Evolutionary conservation across 64 coral and sea anemone genomes (phyloP).

Genomic region (Stichodactyla mertensii): DNA sequence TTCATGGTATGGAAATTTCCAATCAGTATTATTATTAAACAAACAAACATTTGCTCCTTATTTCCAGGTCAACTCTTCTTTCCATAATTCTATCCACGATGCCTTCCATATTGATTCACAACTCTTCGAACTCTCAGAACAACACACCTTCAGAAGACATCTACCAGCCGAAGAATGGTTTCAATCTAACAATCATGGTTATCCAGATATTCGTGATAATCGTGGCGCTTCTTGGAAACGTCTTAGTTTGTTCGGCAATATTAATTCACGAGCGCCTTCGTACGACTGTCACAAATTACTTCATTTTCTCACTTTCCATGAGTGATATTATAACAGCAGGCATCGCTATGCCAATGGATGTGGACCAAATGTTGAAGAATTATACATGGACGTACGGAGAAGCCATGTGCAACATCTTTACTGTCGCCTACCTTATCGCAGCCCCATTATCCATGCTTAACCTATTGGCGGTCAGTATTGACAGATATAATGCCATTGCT

Average conservation of each 20-base stretch:
- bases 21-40: too few species aligned
- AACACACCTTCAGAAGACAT: not conserved
- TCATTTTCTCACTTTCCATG: constrained; percentile 77
- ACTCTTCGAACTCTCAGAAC: not conserved
- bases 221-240: constrained; percentile 68
- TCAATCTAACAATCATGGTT: constrained; percentile 10
- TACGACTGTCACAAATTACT: constrained; percentile 63
- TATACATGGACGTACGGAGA: constrained; percentile 58
- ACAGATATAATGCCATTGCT: constrained; percentile 73
- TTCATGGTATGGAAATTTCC: too few species aligned
- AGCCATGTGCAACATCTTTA: constrained; percentile 57
- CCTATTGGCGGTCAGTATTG: constrained; percentile 80
- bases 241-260: constrained; percentile 81
- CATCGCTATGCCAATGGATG: constrained; percentile 83
- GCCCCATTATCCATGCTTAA: constrained; percentile 83
- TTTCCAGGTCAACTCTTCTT: not conserved
- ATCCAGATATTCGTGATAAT: constrained; percentile 39
- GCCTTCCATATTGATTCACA: not conserved
- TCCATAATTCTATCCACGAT: not conserved
- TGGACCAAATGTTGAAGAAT: constrained; percentile 29
- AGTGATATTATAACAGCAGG: constrained; percentile 81
- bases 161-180: not conserved
- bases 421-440: constrained; percentile 70
- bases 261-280: constrained; percentile 68
- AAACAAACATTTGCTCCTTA: not conserved